A percentile compares a stretch with the other conserved stretches of the same genome.
These are phyloP conservation scores for Serinus canaria DNA, from an alignment of 2,113 vertebrate species.

Conservation along the genomic window DNA sequence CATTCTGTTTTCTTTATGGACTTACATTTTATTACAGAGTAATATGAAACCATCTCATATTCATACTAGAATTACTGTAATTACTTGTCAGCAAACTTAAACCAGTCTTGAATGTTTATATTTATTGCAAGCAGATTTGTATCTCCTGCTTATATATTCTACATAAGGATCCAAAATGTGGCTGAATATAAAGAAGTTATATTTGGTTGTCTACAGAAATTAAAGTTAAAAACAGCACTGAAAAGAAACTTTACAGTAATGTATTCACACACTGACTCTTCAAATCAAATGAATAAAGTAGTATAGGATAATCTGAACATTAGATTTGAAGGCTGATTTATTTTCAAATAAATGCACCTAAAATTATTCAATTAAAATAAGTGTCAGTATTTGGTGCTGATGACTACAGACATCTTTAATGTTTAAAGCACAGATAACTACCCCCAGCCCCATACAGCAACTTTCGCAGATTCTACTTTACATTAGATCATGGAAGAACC, in stretches of 20 bases:
- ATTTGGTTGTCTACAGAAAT: conserved; percentile 77
- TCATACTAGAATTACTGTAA: neutral
- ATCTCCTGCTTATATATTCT: conserved; percentile 71
- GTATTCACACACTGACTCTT: conserved; percentile 64
- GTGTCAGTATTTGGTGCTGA: conserved; percentile 62
- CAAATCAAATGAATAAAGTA: conserved; percentile 65
- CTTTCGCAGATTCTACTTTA: conserved; percentile 65
- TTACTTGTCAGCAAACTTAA: conserved; percentile 39
- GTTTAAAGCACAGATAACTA: conserved; percentile 64
- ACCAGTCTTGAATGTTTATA: conserved; percentile 55
- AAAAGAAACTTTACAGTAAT: conserved; percentile 82
- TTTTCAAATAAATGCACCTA: conserved; percentile 63
- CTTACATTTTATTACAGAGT: conserved; percentile 60
- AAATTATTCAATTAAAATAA: conserved; percentile 65
- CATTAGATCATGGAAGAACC: conserved; percentile 34
- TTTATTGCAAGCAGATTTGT: conserved; percentile 86
- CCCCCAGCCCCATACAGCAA: conserved; percentile 24
- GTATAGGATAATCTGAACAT: conserved; percentile 46
- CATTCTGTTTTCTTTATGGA: conserved; percentile 14
- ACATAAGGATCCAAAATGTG: conserved; percentile 74
- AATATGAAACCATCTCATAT: conserved; percentile 39
- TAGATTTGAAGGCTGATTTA: conserved; percentile 69
- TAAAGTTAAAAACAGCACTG: conserved; percentile 79
- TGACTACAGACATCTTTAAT: conserved; percentile 53
- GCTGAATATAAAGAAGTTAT: conserved; percentile 59